These are phyloP conservation scores for Pristionchus fissidentatus DNA, from an alignment of 2,888 invertebrate genomes.

Conservation along the genomic window DNA sequence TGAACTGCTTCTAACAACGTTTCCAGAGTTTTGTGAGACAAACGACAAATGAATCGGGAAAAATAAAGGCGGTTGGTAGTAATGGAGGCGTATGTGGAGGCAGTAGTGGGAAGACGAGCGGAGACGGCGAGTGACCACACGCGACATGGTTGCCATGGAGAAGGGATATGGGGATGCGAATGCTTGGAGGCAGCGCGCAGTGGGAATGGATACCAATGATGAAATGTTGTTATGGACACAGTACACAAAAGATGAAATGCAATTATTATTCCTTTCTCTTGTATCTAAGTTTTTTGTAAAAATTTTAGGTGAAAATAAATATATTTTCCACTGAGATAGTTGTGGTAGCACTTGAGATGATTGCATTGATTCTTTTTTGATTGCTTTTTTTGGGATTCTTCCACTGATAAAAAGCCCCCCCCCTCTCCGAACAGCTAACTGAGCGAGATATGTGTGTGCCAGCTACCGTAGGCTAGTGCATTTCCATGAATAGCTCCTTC, in stretches of 20 bases:
- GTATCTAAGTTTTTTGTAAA: no score
- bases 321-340: no score
- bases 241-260: no score
- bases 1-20: no score
- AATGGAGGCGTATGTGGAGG: background rate
- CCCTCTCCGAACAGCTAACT: no score
- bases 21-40: background rate
- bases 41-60: background rate
- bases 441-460: background rate
- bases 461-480: background rate
- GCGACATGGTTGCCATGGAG: constrained; percentile 24
- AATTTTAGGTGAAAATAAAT: no score
- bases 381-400: background rate
- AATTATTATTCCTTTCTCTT: no score
- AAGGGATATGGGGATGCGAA: background rate
- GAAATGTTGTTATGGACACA: no score
- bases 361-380: background rate
- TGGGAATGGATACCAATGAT: no score
- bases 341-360: no score
- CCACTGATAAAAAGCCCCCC: background rate
- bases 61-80: no score
- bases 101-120: background rate
- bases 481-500: background rate
- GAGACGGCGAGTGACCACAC: constrained; percentile 16
- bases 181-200: background rate